These are phyloP conservation scores for Columba guinea DNA, from an alignment of 2,797 vertebrate genomes.

Conservation along the genomic window DNA sequence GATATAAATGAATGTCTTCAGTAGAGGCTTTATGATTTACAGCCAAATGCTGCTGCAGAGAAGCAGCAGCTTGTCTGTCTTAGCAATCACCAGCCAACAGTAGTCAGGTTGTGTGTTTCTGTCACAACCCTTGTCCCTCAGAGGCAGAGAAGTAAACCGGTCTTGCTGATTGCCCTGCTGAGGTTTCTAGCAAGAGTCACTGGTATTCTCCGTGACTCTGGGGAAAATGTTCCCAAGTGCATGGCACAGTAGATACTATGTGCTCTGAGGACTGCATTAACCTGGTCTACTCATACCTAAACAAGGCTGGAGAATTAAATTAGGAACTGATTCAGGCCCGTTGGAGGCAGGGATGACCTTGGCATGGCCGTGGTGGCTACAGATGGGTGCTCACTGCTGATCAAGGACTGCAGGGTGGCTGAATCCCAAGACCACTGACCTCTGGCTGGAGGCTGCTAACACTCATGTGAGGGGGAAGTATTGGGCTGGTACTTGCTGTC, in stretches of 20 bases:
- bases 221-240: neutral
- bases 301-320: neutral
- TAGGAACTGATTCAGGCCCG: neutral
- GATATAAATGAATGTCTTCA: neutral
- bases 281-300: neutral
- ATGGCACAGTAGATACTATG: neutral
- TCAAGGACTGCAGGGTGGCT: accelerated
- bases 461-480: accelerated
- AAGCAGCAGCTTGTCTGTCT: neutral
- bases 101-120: neutral
- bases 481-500: neutral
- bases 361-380: neutral
- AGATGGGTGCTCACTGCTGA: neutral
- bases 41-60: neutral
- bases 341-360: neutral
- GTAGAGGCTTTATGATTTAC: neutral
- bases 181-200: neutral
- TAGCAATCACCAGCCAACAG: neutral
- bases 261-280: neutral
- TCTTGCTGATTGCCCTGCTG: neutral
- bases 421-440: neutral
- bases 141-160: neutral
- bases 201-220: neutral
- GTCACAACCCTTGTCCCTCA: neutral
- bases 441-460: neutral